Conservation (phyloP, 2,113 vertebrate species). For the Thalassarche chlororhynchos region DNA sequence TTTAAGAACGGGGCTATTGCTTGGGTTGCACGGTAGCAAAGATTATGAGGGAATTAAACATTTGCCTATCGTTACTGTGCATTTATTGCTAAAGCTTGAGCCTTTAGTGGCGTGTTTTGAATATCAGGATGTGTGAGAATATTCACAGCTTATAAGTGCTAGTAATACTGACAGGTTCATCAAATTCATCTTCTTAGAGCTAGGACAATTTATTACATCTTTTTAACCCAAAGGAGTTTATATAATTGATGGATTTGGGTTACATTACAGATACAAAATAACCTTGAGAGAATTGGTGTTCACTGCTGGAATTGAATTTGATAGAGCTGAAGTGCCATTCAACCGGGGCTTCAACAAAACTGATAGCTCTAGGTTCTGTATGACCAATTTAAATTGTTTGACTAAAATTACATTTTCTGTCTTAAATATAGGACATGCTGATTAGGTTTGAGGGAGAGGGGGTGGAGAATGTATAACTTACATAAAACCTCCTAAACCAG, state of each 20-base stretch:
- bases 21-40: not conserved
- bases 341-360: not conserved
- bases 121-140: not conserved
- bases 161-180: conserved; percentile 42
- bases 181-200: conserved; percentile 7
- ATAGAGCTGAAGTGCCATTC: conserved; percentile 7
- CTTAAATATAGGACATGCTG: not conserved
- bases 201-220: conserved; percentile 21
- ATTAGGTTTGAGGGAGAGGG: not conserved
- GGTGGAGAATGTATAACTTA: not conserved
- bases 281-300: not conserved
- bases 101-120: not conserved
- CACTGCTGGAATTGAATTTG: not conserved
- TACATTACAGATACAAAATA: conserved; percentile 45
- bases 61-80: not conserved
- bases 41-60: not conserved
- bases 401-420: conserved; percentile 27
- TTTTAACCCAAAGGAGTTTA: conserved; percentile 35
- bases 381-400: conserved; percentile 26
- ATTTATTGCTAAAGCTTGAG: not conserved
- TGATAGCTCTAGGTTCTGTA: conserved; percentile 5
- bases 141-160: not conserved
- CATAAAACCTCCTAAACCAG: not conserved
- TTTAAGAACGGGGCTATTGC: not conserved
- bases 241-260: conserved; percentile 61